These are phyloP conservation scores for Aphyosemion australe DNA, from an alignment of 2,113 vertebrate genomes.

Conservation along the genomic window DNA sequence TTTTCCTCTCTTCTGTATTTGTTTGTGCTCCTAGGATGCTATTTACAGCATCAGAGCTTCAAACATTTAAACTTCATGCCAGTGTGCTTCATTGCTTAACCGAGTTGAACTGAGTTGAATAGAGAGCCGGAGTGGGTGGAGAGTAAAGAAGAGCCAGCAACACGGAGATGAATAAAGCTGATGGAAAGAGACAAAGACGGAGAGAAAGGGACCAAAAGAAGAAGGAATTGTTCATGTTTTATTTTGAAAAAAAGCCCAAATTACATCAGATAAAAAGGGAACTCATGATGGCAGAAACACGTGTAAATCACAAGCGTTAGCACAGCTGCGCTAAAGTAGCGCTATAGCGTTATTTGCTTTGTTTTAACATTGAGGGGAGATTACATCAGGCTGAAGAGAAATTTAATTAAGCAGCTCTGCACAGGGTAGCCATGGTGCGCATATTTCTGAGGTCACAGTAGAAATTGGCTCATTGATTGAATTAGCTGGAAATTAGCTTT, in stretches of 20 bases:
- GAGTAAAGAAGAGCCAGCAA: not conserved
- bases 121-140: not conserved
- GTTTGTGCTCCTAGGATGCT: not conserved
- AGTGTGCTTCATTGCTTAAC: not conserved
- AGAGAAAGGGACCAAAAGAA: not conserved
- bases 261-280: too few species aligned
- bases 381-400: slow-evolving; percentile 31
- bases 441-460: slow-evolving; percentile 33
- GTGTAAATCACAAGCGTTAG: slow-evolving; percentile 18
- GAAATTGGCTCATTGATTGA: slow-evolving; percentile 24
- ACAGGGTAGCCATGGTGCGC: slow-evolving; percentile 22
- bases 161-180: too few species aligned
- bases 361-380: slow-evolving; percentile 1
- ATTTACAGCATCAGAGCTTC: not conserved
- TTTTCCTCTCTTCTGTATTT: too few species aligned
- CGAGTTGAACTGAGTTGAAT: not conserved
- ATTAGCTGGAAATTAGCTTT: too few species aligned
- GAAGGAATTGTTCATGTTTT: too few species aligned
- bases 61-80: not conserved
- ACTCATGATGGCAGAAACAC: too few species aligned
- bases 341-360: slow-evolving; percentile 41
- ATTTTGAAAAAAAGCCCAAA: too few species aligned
- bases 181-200: too few species aligned
- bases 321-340: slow-evolving; percentile 23
- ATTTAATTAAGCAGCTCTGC: slow-evolving; percentile 42